Evolutionary conservation across 2,797 vertebrate genomes (phyloP), one percentile per base, ranked within the genome.

Genomic region (Ctenopoma kingsleyae): DNA sequence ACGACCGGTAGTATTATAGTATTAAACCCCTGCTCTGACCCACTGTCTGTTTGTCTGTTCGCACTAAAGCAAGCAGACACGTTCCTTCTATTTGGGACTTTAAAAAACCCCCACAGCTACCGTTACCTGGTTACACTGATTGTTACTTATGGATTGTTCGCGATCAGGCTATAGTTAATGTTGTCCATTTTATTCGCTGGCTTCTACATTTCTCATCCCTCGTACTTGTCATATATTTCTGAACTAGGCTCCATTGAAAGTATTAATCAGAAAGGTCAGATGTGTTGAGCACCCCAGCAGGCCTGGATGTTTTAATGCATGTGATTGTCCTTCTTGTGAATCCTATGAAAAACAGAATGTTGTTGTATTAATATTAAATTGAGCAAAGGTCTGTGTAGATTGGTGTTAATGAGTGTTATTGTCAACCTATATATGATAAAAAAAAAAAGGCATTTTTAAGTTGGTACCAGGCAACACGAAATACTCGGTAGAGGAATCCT

Each of bases 261-360:
- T 27, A 38, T 11, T 23, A 47, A 73, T 61, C 38, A 17, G 47
- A 56, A 44, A 56, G 6, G 15, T 75, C 9, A 50, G 64, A 55
- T 32, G 59, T 80, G 38, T 49, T 2, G 36, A 76, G 51, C 20
- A 58, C 67, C 74, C 85, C 81, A 87, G 70, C 85, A 70, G 79
- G 62, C 71, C 76, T 87, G 74, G 74, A 71, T 79, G 65, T 61
- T 20, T 64, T 38, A 17, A 69, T 38, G 56, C 57, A 68, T 32
- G 27, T 69, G 46, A 61, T 67, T 66, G 56, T 78, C 44, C 47
- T 61, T 15, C 51, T 40, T 80, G 62, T 85, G 16, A 52, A 76
- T 82, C 53, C 27, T 70, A 44, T 81, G 69, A 82, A 74, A 43
- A 71, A 56, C 64, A 75, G 76, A 84, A 82, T 73, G 80, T 87